Evolutionary conservation across 1,140 invertebrate genomes (phyloP), one percentile per base, ranked within the genome.

Genomic region (Hylaeus anthracinus): DNA sequence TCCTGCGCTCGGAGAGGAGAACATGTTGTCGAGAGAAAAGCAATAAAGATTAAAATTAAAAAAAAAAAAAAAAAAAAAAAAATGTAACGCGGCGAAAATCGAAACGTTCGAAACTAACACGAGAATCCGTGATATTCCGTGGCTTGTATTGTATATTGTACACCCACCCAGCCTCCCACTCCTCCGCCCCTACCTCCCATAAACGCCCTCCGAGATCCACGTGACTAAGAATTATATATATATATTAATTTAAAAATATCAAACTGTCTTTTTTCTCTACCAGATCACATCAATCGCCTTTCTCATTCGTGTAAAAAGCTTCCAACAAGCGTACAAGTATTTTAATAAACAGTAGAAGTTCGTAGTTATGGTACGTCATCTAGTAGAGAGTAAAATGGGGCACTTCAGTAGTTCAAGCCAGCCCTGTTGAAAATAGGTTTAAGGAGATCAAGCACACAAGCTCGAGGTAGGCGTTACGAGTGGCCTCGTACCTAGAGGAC

Each of bases 61-160:
- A 26, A 26, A 26, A 26, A 26, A 26, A 82, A 66, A 58, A 71
- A 72, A 60, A 55, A 70, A 56, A 66, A 71, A 64, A 61, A 75
- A 61, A 82, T 81, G 80, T 79, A 79, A 81, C 78, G 84, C 82
- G 82, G 78, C 67, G 60, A 72, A 60, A 60, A 78, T 66, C 51
- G 51, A 78, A 79, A 74, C 72, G 39, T 81, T 84, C 76, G 72
- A 81, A 73, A 53, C 37, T 41, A 53, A 72, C 84, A 85, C 83
- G 83, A 74, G 64, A 83, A 86, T 82, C 53, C 69, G 77, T 86
- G 81, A 90, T 93, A 93, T 93, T 92, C 90, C 90, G 91, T 92
- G 89, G 91, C 90, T 93, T 93, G 91, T 93, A 92, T 91, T 93
- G 91, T 93, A 92, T 92, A 92, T 93, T 93, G 91, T 92, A 92